A percentile compares a stretch with the other conserved stretches of the same genome.
These are phyloP conservation scores for Nemurella pictetii DNA, from an alignment of 2,888 invertebrate genomes.

Conservation along the genomic window DNA sequence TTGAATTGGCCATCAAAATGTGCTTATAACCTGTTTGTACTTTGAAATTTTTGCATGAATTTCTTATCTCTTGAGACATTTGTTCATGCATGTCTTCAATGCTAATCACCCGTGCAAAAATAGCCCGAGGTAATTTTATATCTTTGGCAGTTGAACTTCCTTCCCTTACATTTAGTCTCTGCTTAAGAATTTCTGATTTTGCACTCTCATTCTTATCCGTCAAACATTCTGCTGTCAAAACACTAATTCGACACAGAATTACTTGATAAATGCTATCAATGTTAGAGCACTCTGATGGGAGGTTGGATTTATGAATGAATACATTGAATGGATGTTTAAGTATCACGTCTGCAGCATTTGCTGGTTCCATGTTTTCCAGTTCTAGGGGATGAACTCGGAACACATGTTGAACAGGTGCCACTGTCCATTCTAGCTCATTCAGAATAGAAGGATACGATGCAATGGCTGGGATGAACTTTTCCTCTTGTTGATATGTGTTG, in stretches of 20 bases:
- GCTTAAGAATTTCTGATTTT: background rate
- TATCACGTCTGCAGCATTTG: constrained; percentile 34
- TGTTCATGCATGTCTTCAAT: constrained; percentile 48
- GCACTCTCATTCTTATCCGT: background rate
- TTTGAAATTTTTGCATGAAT: background rate
- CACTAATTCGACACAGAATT: background rate
- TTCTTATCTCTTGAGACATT: constrained; percentile 34
- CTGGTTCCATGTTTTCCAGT: background rate
- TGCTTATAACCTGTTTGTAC: background rate
- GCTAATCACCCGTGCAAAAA: constrained; percentile 39
- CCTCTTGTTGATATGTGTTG: background rate
- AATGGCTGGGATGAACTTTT: background rate
- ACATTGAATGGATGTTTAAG: constrained; percentile 51
- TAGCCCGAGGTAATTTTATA: background rate
- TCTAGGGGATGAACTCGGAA: constrained; percentile 43
- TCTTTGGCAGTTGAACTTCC: background rate
- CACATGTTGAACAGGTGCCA: background rate
- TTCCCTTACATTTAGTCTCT: background rate
- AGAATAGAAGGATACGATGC: background rate
- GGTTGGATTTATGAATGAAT: constrained; percentile 49
- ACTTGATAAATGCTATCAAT: background rate
- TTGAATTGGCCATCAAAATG: background rate
- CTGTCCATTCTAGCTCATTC: background rate
- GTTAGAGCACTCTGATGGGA: constrained; percentile 42
- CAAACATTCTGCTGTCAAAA: background rate